Evolutionary conservation across 2,888 invertebrate species (phyloP).

Genomic region (Gastracanthus pulcherrimus): DNA sequence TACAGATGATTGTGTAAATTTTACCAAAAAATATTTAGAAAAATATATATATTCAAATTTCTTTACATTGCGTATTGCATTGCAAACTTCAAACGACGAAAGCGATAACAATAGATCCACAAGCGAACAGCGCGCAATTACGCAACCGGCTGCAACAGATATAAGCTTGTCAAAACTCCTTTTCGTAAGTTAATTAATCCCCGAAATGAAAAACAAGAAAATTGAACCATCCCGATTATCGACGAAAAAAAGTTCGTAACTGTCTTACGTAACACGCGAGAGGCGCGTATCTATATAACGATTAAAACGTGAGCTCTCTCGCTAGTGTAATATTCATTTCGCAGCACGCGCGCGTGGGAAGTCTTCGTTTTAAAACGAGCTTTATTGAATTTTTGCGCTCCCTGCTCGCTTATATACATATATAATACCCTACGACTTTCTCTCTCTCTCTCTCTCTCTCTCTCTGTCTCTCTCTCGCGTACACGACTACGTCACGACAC

Average conservation of each 20-base stretch:
- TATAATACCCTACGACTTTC: no score
- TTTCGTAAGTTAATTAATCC: conserved; percentile 7
- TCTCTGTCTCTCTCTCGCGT: no score
- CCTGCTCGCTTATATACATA: not conserved
- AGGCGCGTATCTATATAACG: conserved; percentile 1
- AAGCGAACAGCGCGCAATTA: not conserved
- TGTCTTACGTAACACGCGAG: not conserved
- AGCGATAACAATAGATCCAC: not conserved
- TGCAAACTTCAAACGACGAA: not conserved
- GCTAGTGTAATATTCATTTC: no score
- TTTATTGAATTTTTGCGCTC: not conserved
- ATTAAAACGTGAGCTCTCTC: not conserved
- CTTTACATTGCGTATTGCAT: not conserved
- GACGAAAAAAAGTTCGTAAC: not conserved
- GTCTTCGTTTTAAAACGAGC: conserved; percentile 3
- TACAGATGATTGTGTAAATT: no score
- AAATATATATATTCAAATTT: no score
- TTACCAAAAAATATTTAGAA: no score
- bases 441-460: no score
- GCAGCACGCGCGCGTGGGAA: not conserved
- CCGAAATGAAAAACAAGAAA: not conserved
- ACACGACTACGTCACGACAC: not conserved
- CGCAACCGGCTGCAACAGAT: not conserved
- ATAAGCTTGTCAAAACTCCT: not conserved
- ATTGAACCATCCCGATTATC: not conserved